Percentiles rank a stretch among this genome's conserved stretches.
phyloP scores from a whole-genome alignment of 1,140 invertebrate genomes.

The Scaptomyza graminum region DNA sequence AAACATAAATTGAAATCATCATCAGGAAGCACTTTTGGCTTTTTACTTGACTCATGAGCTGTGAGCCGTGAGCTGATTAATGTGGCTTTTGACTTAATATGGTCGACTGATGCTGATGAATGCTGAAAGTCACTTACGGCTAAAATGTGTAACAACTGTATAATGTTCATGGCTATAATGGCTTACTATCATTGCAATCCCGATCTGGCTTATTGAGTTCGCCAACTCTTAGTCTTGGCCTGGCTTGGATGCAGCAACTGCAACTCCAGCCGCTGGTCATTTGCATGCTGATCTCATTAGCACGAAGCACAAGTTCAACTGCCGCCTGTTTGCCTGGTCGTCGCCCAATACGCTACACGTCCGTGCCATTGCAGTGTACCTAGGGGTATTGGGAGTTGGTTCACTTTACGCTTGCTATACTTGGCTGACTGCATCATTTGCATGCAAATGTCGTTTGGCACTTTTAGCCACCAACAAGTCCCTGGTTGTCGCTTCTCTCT shows the following conservation, averaged over 20 bases:
- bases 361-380: constrained; percentile 30
- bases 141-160: constrained; percentile 35
- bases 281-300: constrained; percentile 81
- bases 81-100: constrained; percentile 69
- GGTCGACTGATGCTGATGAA: constrained; percentile 55
- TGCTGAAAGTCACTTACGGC: constrained; percentile 51
- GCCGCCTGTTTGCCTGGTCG: neutral
- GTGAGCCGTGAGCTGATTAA: constrained; percentile 60
- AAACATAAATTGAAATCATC: constrained; percentile 41
- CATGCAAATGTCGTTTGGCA: constrained; percentile 80
- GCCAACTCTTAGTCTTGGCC: constrained; percentile 36
- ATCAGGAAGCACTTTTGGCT: constrained; percentile 27
- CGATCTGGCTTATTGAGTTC: constrained; percentile 46
- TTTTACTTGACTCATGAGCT: constrained; percentile 19
- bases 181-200: constrained; percentile 77
- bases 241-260: constrained; percentile 1
- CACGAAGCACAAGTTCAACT: constrained; percentile 74
- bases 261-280: constrained; percentile 31
- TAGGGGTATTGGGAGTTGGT: constrained; percentile 21
- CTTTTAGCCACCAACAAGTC: constrained; percentile 42
- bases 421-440: constrained; percentile 72
- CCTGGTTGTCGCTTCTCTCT: neutral
- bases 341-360: constrained; percentile 31
- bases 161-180: constrained; percentile 57
- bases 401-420: constrained; percentile 18